phyloP scores from a whole-genome alignment of 2,888 invertebrate species.

The Stenchaetothrips biformis region DNA sequence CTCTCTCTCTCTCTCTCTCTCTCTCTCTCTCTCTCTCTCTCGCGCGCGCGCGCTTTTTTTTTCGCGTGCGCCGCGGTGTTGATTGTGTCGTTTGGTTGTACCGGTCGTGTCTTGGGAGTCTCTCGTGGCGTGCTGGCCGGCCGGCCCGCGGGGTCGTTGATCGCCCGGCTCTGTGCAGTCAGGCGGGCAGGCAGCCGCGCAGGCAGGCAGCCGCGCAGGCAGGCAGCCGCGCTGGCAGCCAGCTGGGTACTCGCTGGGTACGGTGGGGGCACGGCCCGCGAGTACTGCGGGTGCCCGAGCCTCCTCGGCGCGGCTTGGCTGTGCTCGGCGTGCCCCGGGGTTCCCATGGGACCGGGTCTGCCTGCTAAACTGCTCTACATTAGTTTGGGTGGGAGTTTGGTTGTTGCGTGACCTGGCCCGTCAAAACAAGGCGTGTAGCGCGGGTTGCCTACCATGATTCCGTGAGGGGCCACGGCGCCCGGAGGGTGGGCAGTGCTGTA shows the following conservation, averaged over 20 bases:
- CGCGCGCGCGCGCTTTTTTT: not conserved
- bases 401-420: too few species aligned
- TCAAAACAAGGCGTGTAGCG: too few species aligned
- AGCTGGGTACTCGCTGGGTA: too few species aligned
- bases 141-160: not conserved
- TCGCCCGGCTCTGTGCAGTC: not conserved
- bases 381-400: too few species aligned
- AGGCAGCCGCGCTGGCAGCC: too few species aligned
- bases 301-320: not conserved
- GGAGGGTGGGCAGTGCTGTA: too few species aligned
- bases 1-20: slow-evolving; percentile 19
- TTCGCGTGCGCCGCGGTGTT: not conserved
- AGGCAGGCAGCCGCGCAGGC: too few species aligned
- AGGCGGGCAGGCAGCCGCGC: too few species aligned
- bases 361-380: too few species aligned
- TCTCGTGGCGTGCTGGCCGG: not conserved
- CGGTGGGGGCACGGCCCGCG: not conserved
- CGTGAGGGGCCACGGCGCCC: too few species aligned
- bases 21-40: not conserved
- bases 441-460: too few species aligned
- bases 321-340: not conserved
- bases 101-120: not conserved
- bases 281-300: not conserved
- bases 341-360: not conserved
- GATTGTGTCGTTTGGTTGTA: not conserved